Percentiles rank a stretch among this genome's conserved stretches.
Conservation (phyloP, 2,797 vertebrate genomes). For the Gymnopithys bicolor region DNA sequence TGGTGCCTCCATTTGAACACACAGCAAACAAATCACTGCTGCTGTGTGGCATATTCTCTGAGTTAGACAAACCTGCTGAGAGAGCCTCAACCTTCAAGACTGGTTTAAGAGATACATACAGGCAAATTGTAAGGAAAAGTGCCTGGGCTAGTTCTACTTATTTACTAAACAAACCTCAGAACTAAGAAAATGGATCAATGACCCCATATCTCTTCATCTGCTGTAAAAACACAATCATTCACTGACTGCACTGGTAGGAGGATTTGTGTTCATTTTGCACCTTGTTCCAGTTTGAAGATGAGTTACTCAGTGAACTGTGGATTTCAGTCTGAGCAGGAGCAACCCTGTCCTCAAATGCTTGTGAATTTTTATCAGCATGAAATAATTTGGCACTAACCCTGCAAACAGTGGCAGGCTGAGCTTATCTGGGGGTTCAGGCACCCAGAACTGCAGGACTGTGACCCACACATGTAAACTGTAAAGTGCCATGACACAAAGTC, state of each 20-base stretch:
- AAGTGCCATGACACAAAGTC: not conserved
- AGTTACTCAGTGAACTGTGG: not conserved
- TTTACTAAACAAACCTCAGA: not conserved
- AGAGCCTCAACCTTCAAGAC: not conserved
- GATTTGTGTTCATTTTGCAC: not conserved
- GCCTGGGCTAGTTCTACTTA: not conserved
- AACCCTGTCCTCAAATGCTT: not conserved
- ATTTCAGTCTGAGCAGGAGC: not conserved
- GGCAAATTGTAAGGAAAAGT: not conserved
- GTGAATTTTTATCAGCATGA: not conserved
- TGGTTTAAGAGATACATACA: not conserved
- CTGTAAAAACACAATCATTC: not conserved
- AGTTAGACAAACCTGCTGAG: not conserved
- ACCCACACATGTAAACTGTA: not conserved
- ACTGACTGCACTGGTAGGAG: not conserved
- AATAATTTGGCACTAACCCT: slow-evolving; percentile 42
- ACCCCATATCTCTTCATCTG: not conserved
- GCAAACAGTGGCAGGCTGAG: not conserved
- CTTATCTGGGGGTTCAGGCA: not conserved
- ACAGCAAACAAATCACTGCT: not conserved
- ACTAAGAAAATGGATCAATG: not conserved
- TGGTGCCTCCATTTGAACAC: not conserved
- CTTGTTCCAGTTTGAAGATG: not conserved
- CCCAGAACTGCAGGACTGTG: not conserved
- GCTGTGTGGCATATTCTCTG: not conserved